A percentile compares a stretch with the other conserved stretches of the same genome.
Evolutionary conservation across 2,888 invertebrate species (phyloP).

Genomic region (Agonopterix subpropinquella): DNA sequence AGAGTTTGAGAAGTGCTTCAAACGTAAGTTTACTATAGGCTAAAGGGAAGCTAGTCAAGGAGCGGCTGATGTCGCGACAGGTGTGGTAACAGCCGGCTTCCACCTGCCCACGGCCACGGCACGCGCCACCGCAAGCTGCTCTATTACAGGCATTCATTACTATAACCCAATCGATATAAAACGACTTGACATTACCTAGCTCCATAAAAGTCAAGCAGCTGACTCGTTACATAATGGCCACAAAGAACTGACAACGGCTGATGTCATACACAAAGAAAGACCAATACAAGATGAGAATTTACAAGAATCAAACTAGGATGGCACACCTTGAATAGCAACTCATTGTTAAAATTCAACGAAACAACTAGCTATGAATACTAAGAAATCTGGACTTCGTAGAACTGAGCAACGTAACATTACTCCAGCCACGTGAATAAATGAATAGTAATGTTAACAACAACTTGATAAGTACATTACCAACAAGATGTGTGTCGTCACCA

Average conservation of each 20-base stretch:
- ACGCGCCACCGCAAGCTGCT: slow-evolving; percentile 68
- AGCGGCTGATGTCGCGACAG: slow-evolving; percentile 69
- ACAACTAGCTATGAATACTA: slow-evolving; percentile 16
- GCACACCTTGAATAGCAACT: slow-evolving; percentile 25
- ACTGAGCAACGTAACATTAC: slow-evolving; percentile 13
- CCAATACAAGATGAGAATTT: slow-evolving; percentile 6
- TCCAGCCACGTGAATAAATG: slow-evolving; percentile 27
- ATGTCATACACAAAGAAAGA: slow-evolving; percentile 9
- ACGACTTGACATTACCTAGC: slow-evolving; percentile 35
- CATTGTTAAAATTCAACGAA: slow-evolving; percentile 15
- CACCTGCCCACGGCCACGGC: slow-evolving; percentile 56
- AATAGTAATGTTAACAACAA: slow-evolving; percentile 20
- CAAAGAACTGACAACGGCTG: slow-evolving; percentile 14
- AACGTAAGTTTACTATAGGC: not conserved
- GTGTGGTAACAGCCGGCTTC: slow-evolving; percentile 66
- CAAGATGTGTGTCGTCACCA: too few relatives aligned
- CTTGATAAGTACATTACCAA: too few relatives aligned
- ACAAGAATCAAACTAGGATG: slow-evolving; percentile 13
- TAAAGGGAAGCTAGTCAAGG: slow-evolving; percentile 45
- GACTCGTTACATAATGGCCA: slow-evolving; percentile 29
- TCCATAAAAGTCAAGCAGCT: slow-evolving; percentile 35
- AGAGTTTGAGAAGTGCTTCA: slow-evolving; percentile 4
- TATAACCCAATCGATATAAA: slow-evolving; percentile 36
- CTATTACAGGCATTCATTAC: slow-evolving; percentile 42
- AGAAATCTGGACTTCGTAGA: slow-evolving; percentile 20